These are phyloP conservation scores for Drosophila chauvacae DNA, from an alignment of 1,140 invertebrate genomes.

Conservation along the genomic window DNA sequence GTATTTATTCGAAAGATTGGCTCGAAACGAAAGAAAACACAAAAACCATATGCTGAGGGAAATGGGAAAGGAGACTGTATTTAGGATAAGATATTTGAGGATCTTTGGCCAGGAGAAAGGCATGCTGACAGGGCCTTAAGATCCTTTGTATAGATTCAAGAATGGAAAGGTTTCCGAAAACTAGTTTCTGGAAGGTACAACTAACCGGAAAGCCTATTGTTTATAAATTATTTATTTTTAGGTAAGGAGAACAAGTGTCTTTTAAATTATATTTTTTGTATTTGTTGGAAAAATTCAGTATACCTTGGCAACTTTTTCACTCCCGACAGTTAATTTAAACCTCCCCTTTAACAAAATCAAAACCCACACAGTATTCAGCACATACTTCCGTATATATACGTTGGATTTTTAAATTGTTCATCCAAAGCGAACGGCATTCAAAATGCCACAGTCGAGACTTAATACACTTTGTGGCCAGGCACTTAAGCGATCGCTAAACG, in stretches of 20 bases:
- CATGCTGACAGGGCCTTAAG: conserved; percentile 30
- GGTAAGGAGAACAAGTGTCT: neutral
- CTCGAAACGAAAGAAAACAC: neutral
- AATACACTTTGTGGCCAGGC: conserved; percentile 17
- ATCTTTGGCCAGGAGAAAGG: neutral
- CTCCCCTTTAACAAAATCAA: neutral
- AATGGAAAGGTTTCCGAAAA: conserved; percentile 2
- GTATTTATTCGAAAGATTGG: conserved; percentile 30
- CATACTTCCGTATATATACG: conserved; percentile 9
- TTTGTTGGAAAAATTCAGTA: neutral
- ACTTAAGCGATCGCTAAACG: conserved; percentile 51
- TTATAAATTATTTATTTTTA: neutral
- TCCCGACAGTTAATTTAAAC: neutral
- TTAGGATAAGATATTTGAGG: conserved; percentile 36
- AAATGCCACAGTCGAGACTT: conserved; percentile 13
- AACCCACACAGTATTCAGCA: conserved; percentile 14
- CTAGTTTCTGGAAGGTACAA: conserved; percentile 2
- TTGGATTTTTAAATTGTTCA: conserved; percentile 9
- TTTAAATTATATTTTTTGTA: neutral
- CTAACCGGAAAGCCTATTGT: neutral
- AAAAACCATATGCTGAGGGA: conserved; percentile 27
- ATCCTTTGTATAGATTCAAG: conserved; percentile 19
- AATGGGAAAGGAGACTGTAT: conserved; percentile 34
- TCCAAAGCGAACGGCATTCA: conserved; percentile 3
- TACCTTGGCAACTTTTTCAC: neutral